phyloP scores from a whole-genome alignment of 1,140 invertebrate species.

The Lamellibrachia luymesi region DNA sequence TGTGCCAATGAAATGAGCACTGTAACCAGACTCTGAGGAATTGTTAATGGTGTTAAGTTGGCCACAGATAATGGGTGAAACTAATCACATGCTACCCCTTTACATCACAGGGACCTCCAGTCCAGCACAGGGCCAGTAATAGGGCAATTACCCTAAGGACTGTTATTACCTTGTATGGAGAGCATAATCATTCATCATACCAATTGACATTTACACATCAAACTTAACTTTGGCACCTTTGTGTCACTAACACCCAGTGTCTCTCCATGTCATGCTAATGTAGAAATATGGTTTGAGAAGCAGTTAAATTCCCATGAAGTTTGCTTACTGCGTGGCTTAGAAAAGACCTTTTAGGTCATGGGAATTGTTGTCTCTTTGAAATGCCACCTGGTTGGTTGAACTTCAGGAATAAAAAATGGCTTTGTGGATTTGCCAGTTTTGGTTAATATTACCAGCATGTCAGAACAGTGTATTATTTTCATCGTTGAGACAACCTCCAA shows the following conservation, averaged over 20 bases:
- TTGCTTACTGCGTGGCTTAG: not conserved
- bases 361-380: not conserved
- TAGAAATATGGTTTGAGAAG: not conserved
- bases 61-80: not conserved
- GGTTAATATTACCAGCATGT: too few relatives aligned
- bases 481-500: too few relatives aligned
- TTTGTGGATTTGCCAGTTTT: not conserved
- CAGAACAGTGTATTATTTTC: too few relatives aligned
- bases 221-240: not conserved
- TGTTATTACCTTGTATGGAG: not conserved
- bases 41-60: not conserved
- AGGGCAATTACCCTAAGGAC: not conserved
- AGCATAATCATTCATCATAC: not conserved
- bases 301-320: not conserved
- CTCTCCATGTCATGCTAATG: not conserved
- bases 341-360: not conserved
- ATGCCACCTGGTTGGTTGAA: not conserved
- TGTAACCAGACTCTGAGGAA: not conserved
- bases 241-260: not conserved
- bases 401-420: not conserved
- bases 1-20: not conserved
- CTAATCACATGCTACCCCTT: not conserved
- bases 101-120: not conserved
- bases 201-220: not conserved
- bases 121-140: not conserved